Base-by-base conservation (phyloP, 1,140 invertebrate genomes). In the Pogonognathellus flavescens region DNA sequence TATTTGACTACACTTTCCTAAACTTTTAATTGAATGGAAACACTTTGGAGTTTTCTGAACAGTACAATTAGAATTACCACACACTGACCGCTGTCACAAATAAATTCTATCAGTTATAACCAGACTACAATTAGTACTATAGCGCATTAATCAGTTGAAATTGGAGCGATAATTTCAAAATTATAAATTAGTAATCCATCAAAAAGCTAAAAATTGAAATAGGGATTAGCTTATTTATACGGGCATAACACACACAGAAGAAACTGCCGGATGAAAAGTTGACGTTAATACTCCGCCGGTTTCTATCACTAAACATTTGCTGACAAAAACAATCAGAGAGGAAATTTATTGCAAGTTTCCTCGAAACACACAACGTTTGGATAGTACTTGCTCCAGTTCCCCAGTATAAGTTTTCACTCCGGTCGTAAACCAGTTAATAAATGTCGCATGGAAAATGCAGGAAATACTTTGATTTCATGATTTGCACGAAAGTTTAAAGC, bases 401-500 rank as follows among this genome's bases (percentile, higher is more conserved):
- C 70, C n/a, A n/a, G 3, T 14, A 49, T 41, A 76, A 76, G 16
- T 18, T 49, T 76, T 76, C 49, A 11, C 70, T 8, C 13, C 16
- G 14, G 22, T 31, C 70, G 18, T 76, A 76, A 41, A 76, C n/a
- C 70, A 76, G 70, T 76, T 76, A 76, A 76, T 49, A 49, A 76
- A 76, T 76, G 70, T 76, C 70, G 70, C 70, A 76, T 76, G 70
- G 70, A 50, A 76, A 76, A n/a, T 76, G 41, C 70, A 76, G 70
- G 70, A 76, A 76, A 76, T 50, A 76, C 70, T 76, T 76, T 76
- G 70, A 76, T 76, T 76, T 76, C 41, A 25, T 49, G 70, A 76
- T 76, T 76, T 76, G 70, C 70, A 76, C 70, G 70, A 76, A 76
- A 76, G 70, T 76, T 76, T 76, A 76, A 76, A 76, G 70, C 49